A percentile compares a stretch with the other conserved stretches of the same genome.
Evolutionary conservation across 2,888 invertebrate genomes (phyloP).

Genomic region (Steinernema scapterisci): DNA sequence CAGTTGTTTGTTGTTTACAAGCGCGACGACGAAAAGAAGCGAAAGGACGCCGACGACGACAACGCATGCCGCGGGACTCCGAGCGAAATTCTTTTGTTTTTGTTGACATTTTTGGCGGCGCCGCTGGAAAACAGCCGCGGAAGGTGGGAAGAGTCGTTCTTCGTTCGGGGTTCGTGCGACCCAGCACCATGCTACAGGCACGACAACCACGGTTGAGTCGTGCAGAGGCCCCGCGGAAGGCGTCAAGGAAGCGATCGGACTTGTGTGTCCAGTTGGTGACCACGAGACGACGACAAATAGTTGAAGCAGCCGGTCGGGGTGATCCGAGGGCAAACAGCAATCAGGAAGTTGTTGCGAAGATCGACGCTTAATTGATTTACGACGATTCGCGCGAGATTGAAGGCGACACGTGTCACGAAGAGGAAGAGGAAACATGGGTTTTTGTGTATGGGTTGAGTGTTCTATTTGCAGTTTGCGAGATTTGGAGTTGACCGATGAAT

Average conservation of each 20-base stretch:
- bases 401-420: too few species aligned
- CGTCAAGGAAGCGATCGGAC: constrained; percentile 13
- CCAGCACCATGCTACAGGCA: background rate
- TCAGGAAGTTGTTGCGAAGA: background rate
- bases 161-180: background rate
- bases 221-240: background rate
- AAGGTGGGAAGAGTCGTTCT: too few species aligned
- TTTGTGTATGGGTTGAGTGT: too few species aligned
- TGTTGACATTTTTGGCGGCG: background rate
- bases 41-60: background rate
- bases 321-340: constrained; percentile 9
- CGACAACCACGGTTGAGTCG: background rate
- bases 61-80: background rate
- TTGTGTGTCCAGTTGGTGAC: constrained; percentile 16
- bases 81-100: too few species aligned
- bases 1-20: constrained; percentile 26
- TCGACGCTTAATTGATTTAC: background rate
- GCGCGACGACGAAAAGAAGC: background rate
- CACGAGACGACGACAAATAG: background rate
- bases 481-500: too few species aligned
- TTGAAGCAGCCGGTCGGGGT: background rate
- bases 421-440: too few species aligned
- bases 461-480: too few species aligned
- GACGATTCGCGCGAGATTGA: too few species aligned
- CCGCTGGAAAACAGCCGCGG: too few species aligned